Evolutionary conservation across 2,888 invertebrate genomes (phyloP).

Genomic region (Antitype chi): DNA sequence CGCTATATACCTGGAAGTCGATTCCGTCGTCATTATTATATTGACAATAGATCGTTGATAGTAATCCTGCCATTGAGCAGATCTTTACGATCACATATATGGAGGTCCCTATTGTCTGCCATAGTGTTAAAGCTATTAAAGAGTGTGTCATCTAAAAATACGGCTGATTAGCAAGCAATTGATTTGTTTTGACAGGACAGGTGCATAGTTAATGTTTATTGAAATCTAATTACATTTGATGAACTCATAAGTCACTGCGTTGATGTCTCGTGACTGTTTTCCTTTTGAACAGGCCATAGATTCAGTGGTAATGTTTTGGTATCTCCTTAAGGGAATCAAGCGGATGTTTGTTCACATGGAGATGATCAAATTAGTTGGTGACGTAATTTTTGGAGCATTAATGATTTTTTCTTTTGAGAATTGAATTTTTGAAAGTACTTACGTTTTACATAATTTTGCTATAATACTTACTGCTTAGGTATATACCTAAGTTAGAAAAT

Average conservation of each 20-base stretch:
- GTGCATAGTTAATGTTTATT: conserved; percentile 44
- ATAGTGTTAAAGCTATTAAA: conserved; percentile 34
- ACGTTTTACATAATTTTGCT: not conserved
- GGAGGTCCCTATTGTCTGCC: conserved; percentile 54
- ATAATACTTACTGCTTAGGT: not conserved
- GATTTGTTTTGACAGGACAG: conserved; percentile 26
- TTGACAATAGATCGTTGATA: conserved; percentile 58
- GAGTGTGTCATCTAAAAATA: conserved; percentile 51
- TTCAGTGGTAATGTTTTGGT: not conserved
- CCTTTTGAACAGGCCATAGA: not conserved
- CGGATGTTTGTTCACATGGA: not conserved
- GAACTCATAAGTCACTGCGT: conserved; percentile 52
- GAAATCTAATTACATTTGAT: conserved; percentile 49
- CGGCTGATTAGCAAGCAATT: conserved; percentile 51
- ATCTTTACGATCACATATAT: conserved; percentile 33
- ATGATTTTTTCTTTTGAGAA: not conserved
- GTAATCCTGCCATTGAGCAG: conserved; percentile 39
- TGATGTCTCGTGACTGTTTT: not conserved
- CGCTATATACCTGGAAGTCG: conserved; percentile 8
- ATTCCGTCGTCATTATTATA: conserved; percentile 29
- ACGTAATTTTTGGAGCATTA: not conserved
- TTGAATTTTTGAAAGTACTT: not conserved
- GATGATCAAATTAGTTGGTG: not conserved
- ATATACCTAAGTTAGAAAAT: not conserved
- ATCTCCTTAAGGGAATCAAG: not conserved